Percentiles rank a stretch among this genome's conserved stretches.
phyloP scores from a whole-genome alignment of 2,113 vertebrate species.

The Vulpes ferrilata region DNA sequence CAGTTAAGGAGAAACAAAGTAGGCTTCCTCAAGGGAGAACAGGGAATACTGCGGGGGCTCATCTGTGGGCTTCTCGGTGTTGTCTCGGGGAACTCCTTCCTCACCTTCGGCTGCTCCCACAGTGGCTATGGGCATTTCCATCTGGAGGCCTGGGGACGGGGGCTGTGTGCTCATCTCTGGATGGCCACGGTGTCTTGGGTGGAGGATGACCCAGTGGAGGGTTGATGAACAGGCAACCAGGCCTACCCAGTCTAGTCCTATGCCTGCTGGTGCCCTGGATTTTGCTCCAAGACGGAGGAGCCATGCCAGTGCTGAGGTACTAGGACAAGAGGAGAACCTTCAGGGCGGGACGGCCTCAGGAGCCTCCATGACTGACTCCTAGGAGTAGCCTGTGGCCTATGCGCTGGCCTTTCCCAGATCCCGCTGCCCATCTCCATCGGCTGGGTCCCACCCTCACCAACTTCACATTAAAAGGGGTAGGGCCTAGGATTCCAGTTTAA shows the following conservation, averaged over 20 bases:
- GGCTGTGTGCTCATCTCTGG: neutral
- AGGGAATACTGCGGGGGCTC: neutral
- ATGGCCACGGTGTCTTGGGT: neutral
- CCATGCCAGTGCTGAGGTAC: neutral
- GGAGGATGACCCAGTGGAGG: neutral
- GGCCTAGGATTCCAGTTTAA: neutral
- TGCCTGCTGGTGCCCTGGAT: rapidly evolving
- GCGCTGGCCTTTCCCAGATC: neutral
- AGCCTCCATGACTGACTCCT: neutral
- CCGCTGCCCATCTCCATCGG: neutral
- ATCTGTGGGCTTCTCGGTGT: too few species aligned
- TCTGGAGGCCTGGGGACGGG: neutral
- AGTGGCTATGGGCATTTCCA: neutral
- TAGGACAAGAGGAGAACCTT: neutral
- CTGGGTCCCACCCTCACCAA: neutral
- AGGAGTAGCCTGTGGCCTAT: neutral
- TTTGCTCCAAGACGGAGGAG: neutral
- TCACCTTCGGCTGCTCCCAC: neutral
- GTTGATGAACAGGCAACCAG: neutral
- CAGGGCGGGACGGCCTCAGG: neutral
- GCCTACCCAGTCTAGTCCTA: too few species aligned
- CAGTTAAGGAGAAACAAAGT: constrained; percentile 24
- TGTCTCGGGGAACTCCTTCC: neutral
- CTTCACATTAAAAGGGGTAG: neutral
- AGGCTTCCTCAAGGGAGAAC: neutral